Base-by-base conservation (phyloP, 2,113 vertebrate genomes). In the Takifugu bimaculatus region DNA sequence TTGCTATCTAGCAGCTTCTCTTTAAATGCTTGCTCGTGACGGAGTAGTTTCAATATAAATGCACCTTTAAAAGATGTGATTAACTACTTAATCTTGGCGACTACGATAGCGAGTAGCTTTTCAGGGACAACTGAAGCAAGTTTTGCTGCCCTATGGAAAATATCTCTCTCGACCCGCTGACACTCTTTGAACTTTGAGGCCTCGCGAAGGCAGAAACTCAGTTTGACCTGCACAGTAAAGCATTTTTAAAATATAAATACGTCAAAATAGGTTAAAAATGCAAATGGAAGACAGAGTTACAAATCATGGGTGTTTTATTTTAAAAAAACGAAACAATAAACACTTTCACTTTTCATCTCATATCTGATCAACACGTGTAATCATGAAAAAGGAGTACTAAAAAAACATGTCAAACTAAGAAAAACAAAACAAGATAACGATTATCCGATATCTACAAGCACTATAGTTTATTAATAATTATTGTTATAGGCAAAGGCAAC, bases 341-440 rank as follows among this genome's bases (percentile, higher is more conserved):
- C 84, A 90, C 80, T 83, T 87, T 69, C 78, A 88, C 80, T 83
- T 83, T 79, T 77, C 80, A 81, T 85, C 77, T 73, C 74, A 89
- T 80, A 82, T 84, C 73, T 81, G 73, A 84, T 71, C 65, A 75
- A 89, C 88, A 88, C 74, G 89, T 64, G 63, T 70, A 86, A 88
- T 88, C 61, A 91, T 90, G 87, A 90, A 91, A 91, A 90, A 87
- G 89, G 87, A 72, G 68, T 75, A 89, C 88, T 91, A 90, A 81
- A 91, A 91, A 39, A 91, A 90, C 81, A 85, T 84, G 72, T 89
- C 69, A 82, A 89, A 88, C 78, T 56, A 82, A 85, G 63, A 85
- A 77, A 74, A 65, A 62, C 75, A 81, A 84, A 77, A 89, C 78
- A 80, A 81, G 89, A 80, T 84, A 81, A 87, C 84, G 89, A 87